Evolutionary conservation across 2,797 vertebrate genomes (phyloP), one percentile per base, ranked within the genome.

Genomic region (Furcifer pardalis): DNA sequence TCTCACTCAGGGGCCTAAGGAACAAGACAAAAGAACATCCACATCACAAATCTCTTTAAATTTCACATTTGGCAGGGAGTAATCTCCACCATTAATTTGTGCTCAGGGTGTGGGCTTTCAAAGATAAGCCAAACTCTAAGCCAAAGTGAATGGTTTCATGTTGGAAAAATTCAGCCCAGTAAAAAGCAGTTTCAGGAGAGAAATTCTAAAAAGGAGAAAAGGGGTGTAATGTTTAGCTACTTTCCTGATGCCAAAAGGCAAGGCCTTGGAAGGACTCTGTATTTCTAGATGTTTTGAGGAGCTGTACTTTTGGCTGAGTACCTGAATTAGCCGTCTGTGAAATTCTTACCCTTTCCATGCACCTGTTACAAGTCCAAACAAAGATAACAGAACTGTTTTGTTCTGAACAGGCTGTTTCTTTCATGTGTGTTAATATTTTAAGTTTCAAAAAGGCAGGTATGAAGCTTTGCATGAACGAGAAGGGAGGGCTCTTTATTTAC

Each of bases 21-120:
- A 89, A 75, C 82, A 86, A 82, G 91, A 92, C 90, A 89, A 90
- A 91, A 87, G 90, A 86, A 90, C 81, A 93, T 87, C 90, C 82
- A 86, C 35, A 91, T 80, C 86, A 82, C 86, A 89, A 92, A 91
- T 66, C 80, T 87, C 88, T 93, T 90, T 89, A 89, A 93, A 88
- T 90, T 88, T 90, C 90, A 82, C 80, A 1, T 89, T 92, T 91
- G 91, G 92, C 87, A 81, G 88, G 83, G 85, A 92, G 73, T 60
- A 88, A 86, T 90, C 89, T 81, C 83, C 90, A 85, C 68, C 69
- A n/a, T 37, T 87, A n/a, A 88, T 93, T 87, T 91, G 80, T 89
- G 86, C 83, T 86, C 87, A 85, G 86, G 88, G 92, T 90, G 89
- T 89, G 83, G 88, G 83, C 79, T 91, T 88, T 83, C 19, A 86